Base-by-base conservation (phyloP, 2,113 vertebrate species). In the Gallinago undulata region DNA sequence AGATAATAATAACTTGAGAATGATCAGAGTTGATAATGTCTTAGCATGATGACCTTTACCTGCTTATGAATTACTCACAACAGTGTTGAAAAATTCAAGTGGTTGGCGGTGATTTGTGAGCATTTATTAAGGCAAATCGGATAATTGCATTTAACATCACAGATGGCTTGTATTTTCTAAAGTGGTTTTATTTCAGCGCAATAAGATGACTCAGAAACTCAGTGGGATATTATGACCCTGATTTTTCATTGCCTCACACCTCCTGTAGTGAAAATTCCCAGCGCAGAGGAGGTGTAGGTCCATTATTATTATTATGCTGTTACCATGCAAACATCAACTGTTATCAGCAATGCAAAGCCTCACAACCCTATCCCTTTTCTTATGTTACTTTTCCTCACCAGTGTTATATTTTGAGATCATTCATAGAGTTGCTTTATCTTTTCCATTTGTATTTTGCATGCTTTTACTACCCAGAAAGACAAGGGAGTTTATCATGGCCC, bases 161-260 rank as follows among this genome's bases (percentile, higher is more conserved):
- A 94, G 66, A 93, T 96, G 84, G 89, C 78, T 95, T 91, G 45
- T 96, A 90, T 95, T 95, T 91, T 83, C 78, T 76, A 59, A 94
- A 95, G 75, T 96, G 87, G 70, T 93, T 93, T 97, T 94, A 87
- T 92, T 94, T 87, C 50, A 37, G 45, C 56, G 84, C 74, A 89
- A 69, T 93, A 95, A 79, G 81, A 89, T 96, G 95, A 93, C 82
- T 96, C 90, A 91, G 91, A 95, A 96, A 72, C 91, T 94, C 81
- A 45, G 53, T 72, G 66, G 93, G 66, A 66, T 94, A 89, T 93
- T 93, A 91, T 55, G 78, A 83, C 70, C 74, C 59, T 73, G 84
- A 63, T 85, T 96, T 95, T 91, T 90, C 64, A 73, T 69, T 95
- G 57, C 78, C 50, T 94, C 37, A 72, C 81, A 90, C 70, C 63